A percentile compares a stretch with the other conserved stretches of the same genome.
Evolutionary conservation across 2,797 vertebrate genomes (phyloP).

Genomic region (Phataginus tricuspis): DNA sequence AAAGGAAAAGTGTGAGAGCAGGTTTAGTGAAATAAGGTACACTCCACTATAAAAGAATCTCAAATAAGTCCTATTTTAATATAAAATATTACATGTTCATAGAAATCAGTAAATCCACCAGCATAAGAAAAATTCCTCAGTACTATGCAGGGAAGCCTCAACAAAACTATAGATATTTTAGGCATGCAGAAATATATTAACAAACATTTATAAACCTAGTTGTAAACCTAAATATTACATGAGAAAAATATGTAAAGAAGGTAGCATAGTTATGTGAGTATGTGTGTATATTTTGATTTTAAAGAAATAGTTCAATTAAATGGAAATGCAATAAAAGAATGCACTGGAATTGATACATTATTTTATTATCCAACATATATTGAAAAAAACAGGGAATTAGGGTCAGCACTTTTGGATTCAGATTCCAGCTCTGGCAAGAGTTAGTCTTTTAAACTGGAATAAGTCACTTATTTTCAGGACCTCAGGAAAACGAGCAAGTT

Average conservation of each 20-base stretch:
- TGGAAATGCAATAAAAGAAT: neutral
- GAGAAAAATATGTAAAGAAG: neutral
- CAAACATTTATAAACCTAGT: constrained; percentile 7
- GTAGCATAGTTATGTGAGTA: neutral
- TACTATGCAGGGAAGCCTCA: neutral
- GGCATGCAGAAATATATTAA: neutral
- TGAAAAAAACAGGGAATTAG: neutral
- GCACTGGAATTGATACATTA: neutral
- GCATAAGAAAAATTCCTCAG: neutral
- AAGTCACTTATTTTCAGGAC: neutral
- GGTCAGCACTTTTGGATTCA: neutral
- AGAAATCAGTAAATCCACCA: constrained; percentile 52
- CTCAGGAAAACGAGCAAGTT: neutral
- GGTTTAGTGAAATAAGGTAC: constrained; percentile 58
- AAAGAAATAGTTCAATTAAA: constrained; percentile 6
- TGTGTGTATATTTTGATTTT: neutral
- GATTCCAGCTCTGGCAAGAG: neutral
- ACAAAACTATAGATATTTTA: constrained; percentile 5
- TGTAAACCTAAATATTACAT: neutral
- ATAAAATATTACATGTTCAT: constrained; percentile 48
- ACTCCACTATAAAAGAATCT: constrained; percentile 23
- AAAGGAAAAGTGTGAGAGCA: constrained; percentile 6
- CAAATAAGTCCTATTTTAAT: constrained; percentile 9
- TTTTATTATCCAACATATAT: neutral
- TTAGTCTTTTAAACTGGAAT: neutral